Evolutionary conservation across 2,797 vertebrate genomes (phyloP), one percentile per base, ranked within the genome.

Genomic region (Scarus forsteni): DNA sequence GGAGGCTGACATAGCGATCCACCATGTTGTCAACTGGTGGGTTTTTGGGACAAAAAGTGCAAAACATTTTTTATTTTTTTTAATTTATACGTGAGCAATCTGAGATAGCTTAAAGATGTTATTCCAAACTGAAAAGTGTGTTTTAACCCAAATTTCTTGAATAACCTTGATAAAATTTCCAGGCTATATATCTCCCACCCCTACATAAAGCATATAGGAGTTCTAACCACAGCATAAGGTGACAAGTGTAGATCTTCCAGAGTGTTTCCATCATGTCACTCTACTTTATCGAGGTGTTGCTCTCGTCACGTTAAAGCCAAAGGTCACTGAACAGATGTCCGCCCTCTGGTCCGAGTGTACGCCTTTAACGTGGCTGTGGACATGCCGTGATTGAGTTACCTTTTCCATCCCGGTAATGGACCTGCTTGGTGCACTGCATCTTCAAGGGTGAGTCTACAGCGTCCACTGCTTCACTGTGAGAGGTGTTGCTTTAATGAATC

Each of bases 331-430:
- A 60, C 73, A 84, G 43, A 50, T 34, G 14, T 7, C 8, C 55
- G 69, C 51, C 77, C 60, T 54, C 53, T 59, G 61, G 62, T 60
- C 63, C 60, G 34, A 57, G 45, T 60, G 19, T 66, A 67, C 73
- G 57, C 59, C 60, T 58, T 68, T 66, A 55, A 72, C 81, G 60
- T 69, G 48, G 43, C 59, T 13, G 6, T 34, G 77, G 73, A 77
- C 59, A 73, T 52, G 52, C 53, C 60, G 46, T 77, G 72, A 87
- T 82, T 78, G 65, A 84, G 73, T 85, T 84, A 85, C 48, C 45
- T 46, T 68, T 46, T 72, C 58, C 70, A 85, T 74, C 76, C 54
- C 75, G 59, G 49, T 84, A 85, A 85, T 77, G 82, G 69, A 66
- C 69, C 49, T 67, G 60, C 54, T 63, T 50, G 48, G n/a, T 51